Evolutionary conservation across 2,113 vertebrate species (phyloP).

Genomic region (Bostrychus sinensis): DNA sequence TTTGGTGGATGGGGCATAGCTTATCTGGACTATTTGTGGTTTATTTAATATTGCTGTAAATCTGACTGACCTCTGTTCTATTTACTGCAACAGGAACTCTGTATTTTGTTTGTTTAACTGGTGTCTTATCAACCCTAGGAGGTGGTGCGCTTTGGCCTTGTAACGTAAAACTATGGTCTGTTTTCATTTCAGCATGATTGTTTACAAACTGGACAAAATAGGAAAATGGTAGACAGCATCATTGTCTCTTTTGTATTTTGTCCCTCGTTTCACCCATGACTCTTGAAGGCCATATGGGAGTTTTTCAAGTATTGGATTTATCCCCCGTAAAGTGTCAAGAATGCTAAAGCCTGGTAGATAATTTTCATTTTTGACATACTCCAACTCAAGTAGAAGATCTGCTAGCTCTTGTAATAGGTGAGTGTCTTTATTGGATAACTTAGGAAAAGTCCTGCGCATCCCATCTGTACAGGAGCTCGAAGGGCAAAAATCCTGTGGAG

Average conservation of each 20-base stretch:
- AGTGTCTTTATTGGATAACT: no score
- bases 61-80: neutral
- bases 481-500: no score
- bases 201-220: no score
- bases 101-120: no score
- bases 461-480: no score
- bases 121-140: neutral
- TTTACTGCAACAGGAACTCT: slow-evolving; percentile 1
- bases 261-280: no score
- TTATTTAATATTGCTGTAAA: neutral
- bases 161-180: slow-evolving; percentile 3
- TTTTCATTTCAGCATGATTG: no score
- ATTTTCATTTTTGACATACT: neutral
- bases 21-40: neutral
- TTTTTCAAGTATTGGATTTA: slow-evolving; percentile 4
- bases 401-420: no score
- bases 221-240: no score
- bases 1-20: neutral
- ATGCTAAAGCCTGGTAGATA: slow-evolving; percentile 5
- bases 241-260: no score
- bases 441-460: neutral
- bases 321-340: neutral
- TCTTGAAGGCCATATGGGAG: no score
- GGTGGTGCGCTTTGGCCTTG: neutral
- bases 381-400: neutral